Evolutionary conservation across 1,140 invertebrate genomes (phyloP).

Genomic region (Yoshiicerus persimilis): DNA sequence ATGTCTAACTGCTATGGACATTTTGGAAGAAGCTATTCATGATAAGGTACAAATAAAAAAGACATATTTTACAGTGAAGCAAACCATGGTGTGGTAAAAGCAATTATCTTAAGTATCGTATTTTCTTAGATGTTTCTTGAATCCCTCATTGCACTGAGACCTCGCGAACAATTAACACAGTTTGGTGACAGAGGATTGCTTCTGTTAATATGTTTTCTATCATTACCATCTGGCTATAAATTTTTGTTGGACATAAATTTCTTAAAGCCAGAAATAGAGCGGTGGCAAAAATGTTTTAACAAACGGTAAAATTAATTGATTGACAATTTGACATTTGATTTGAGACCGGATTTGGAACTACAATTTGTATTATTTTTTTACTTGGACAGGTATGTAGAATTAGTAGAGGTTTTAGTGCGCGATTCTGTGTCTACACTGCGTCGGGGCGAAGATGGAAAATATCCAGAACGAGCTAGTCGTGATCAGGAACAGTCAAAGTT

Average conservation of each 20-base stretch:
- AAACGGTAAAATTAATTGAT: constrained; percentile 58
- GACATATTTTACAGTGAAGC: background rate
- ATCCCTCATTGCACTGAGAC: constrained; percentile 69
- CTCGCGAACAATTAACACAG: constrained; percentile 67
- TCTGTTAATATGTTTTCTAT: constrained; percentile 78
- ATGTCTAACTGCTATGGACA: constrained; percentile 73
- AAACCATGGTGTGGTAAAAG: background rate
- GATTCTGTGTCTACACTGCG: constrained; percentile 83
- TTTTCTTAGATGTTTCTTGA: constrained; percentile 66
- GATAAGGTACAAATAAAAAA: constrained; percentile 64
- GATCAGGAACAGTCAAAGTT: constrained; percentile 39
- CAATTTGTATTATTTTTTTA: background rate
- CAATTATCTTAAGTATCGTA: background rate
- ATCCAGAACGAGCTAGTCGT: constrained; percentile 63
- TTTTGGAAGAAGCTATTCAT: constrained; percentile 90
- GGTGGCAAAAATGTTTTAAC: constrained; percentile 73
- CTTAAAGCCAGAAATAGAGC: constrained; percentile 70
- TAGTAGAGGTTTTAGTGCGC: constrained; percentile 84
- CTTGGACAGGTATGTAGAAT: constrained; percentile 71
- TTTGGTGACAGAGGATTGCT: constrained; percentile 81
- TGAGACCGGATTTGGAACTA: background rate
- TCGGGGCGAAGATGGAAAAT: constrained; percentile 75
- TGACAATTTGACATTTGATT: background rate
- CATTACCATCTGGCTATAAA: constrained; percentile 70
- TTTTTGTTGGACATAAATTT: constrained; percentile 68